A percentile compares a stretch with the other conserved stretches of the same genome.
These are phyloP conservation scores for Rhizoglyphus robini DNA, from an alignment of 1,140 invertebrate species.

Conservation along the genomic window DNA sequence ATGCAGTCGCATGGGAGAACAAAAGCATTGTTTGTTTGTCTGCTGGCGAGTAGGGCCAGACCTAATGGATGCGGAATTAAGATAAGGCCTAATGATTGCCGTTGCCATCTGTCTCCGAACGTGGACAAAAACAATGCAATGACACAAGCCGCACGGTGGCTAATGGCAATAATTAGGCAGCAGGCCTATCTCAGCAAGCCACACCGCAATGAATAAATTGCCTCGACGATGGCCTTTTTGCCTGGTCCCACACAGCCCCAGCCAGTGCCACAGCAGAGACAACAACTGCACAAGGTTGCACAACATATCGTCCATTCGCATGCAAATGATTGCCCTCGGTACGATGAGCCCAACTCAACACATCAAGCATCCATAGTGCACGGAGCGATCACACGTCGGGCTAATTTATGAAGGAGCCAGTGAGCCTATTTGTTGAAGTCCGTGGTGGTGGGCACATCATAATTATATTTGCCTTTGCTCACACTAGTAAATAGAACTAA, in stretches of 20 bases:
- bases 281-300: no score
- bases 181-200: neutral
- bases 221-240: no score
- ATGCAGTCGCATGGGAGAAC: neutral
- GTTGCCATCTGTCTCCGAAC: neutral
- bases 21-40: neutral
- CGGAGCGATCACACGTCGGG: no score
- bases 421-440: no score
- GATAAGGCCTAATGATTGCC: neutral
- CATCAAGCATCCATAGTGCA: no score
- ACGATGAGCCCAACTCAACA: no score
- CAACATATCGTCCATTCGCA: no score
- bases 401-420: no score
- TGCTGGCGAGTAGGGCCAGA: neutral
- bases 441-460: no score
- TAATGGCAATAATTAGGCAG: neutral
- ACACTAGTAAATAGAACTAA: neutral
- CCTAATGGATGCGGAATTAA: slow-evolving; percentile 14
- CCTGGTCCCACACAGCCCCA: no score
- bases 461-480: neutral
- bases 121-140: neutral
- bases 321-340: no score
- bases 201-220: neutral
- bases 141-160: neutral
- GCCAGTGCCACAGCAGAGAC: no score